Base-by-base conservation (phyloP, 2,888 invertebrate species). In the Penaeus monodon region DNA sequence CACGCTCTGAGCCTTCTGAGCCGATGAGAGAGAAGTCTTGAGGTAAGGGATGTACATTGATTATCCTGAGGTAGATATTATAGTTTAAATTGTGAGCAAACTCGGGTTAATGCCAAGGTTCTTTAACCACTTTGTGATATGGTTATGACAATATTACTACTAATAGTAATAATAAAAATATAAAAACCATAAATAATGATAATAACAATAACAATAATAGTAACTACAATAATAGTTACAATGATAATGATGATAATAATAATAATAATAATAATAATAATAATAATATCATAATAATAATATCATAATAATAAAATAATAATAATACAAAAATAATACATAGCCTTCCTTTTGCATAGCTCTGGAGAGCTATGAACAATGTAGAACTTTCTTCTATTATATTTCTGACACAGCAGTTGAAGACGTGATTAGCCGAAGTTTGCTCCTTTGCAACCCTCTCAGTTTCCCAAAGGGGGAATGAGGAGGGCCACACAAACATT, bases 41-140 rank as follows among this genome's bases (percentile, higher is more conserved):
- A 38, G 24, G 33, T 86, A 44, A 66, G 70, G 77, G 83, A 79
- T 83, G 79, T 83, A 87, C 86, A 82, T 27, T 87, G 83, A 64
- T 87, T 73, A 83, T 83, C 82, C 86, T 86, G 86, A 86, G 86
- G 86, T 86, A 86, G 86, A 76, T 82, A 70, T 38, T 66, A 33
- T 70, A 79, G 44, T 70, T 29, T 65, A 44, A 65, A 65, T 81
- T 7, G 29, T 44, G 38, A 77, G 66, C 77, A 44, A 49, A 77
- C 76, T 84, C 27, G 29, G 29, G 65, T 27, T 33, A 77, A 77
- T 38, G 38, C 17, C 29, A 83, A 27, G 49, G 24, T 33, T 33
- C 63, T 22, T 57, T 22, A 66, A 24, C 33, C 10, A 33, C 24
- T 29, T 44, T 29, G 29, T 29, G 38, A 76, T 29, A 76, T 38